These are phyloP conservation scores for Epinephelus lanceolatus DNA, from an alignment of 2,113 vertebrate genomes.

Conservation along the genomic window DNA sequence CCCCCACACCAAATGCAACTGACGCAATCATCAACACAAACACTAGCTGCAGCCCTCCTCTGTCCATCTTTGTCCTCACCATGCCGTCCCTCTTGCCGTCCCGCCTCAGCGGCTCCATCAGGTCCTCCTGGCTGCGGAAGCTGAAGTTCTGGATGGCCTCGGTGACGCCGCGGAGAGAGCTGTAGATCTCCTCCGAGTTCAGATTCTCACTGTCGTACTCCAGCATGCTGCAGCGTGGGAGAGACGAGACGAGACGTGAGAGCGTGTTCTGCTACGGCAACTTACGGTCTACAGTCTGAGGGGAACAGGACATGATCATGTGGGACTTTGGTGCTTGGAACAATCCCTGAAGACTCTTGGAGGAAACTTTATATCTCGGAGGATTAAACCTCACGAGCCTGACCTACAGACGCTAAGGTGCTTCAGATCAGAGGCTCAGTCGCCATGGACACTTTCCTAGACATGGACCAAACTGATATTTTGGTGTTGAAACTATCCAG, in stretches of 20 bases:
- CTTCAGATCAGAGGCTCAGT: too few species aligned
- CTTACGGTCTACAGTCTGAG: neutral
- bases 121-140: conserved; percentile 94
- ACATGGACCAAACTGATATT: too few species aligned
- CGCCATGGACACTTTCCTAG: too few species aligned
- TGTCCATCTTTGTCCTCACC: conserved; percentile 78
- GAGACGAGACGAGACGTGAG: neutral
- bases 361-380: neutral
- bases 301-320: neutral
- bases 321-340: neutral
- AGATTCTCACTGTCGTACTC: conserved; percentile 95
- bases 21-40: too few species aligned
- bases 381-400: neutral
- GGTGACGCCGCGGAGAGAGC: conserved; percentile 93
- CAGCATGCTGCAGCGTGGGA: conserved; percentile 85
- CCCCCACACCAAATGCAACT: too few species aligned
- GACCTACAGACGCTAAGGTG: too few species aligned
- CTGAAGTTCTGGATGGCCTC: conserved; percentile 97
- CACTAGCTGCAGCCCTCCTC: too few species aligned
- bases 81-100: conserved; percentile 88
- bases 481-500: too few species aligned
- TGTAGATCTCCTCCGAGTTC: conserved; percentile 96
- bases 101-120: conserved; percentile 89
- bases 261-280: neutral
- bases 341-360: neutral